phyloP scores from a whole-genome alignment of 2,113 vertebrate species.

The Paramormyrops kingsleyae region DNA sequence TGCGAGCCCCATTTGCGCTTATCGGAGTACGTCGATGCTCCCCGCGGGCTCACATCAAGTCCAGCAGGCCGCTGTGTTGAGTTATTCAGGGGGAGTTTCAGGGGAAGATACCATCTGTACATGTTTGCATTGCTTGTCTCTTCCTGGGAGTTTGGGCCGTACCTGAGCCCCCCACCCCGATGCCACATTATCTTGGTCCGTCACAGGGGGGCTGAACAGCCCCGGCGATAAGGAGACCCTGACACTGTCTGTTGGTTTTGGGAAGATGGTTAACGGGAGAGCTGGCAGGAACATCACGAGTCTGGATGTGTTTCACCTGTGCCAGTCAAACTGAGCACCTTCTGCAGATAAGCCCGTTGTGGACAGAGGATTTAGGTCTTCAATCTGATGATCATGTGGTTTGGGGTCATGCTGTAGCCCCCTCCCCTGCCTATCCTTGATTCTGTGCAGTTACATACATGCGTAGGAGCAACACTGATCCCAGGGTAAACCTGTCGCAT shows the following conservation, averaged over 20 bases:
- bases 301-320: neutral
- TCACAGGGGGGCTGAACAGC: neutral
- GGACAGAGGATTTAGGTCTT: neutral
- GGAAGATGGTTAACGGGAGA: neutral
- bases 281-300: neutral
- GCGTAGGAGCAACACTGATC: neutral
- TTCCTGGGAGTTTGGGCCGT: neutral
- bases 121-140: neutral
- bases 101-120: neutral
- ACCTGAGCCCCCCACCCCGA: neutral
- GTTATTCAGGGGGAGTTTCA: neutral
- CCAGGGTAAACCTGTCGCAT: neutral
- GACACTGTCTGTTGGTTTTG: no score
- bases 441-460: neutral
- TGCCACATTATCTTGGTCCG: neutral
- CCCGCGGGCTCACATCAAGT: neutral
- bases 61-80: neutral
- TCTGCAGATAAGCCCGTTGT: neutral
- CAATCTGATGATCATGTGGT: neutral
- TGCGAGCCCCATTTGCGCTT: neutral
- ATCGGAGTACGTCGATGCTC: neutral
- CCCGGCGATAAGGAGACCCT: neutral
- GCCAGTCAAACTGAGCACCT: neutral
- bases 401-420: neutral
- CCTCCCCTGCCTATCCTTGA: neutral